Evolutionary conservation across 2,888 invertebrate species (phyloP), one percentile per base, ranked within the genome.

Genomic region (Dimorphilus gyrociliatus): DNA sequence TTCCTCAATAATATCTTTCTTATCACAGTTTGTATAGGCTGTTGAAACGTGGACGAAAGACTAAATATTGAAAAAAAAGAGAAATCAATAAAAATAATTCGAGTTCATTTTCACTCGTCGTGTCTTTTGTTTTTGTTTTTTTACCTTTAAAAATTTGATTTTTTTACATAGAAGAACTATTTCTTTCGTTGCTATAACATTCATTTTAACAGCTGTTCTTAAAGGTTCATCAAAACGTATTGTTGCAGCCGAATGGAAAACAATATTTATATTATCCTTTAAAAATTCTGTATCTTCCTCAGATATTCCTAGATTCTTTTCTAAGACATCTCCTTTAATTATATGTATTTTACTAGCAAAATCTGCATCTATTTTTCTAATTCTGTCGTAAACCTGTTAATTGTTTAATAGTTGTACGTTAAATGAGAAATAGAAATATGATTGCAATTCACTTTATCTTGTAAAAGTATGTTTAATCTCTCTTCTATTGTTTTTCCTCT

Each of bases 181-280:
- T 13, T 34, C 29, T 29, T 25, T 27, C 4, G 38, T 32, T 6
- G 34, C 36, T 10, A 35, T 19, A 16, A 38, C 36, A 30, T 75
- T 17, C 65, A 65, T 51, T 75, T 79, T 7, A 44, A 35, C 19
- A 12, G 32, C 25, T 7, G 27, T 13, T 15, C 30, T 30, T 16
- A 88, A 67, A 28, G 75, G 78, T 4, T 88, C 84, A 59, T 90
- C 88, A 46, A 90, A 69, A 43, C 76, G 76, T 19, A 92, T 72
- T 3, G 81, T 85, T n/a, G 90, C 90, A 0, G 86, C 90, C 54
- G 79, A 76, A 55, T 90, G 88, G 55, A 82, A 86, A 1, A 88
- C 76, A 19, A 92, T 71, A 18, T 77, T 72, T 2, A 81, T 79
- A 50, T 81, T 74, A 4, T 74, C 68, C 0, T 69, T 61, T 7